Evolutionary conservation across 2,797 vertebrate genomes (phyloP).

Genomic region (Atherinosoma microstoma): DNA sequence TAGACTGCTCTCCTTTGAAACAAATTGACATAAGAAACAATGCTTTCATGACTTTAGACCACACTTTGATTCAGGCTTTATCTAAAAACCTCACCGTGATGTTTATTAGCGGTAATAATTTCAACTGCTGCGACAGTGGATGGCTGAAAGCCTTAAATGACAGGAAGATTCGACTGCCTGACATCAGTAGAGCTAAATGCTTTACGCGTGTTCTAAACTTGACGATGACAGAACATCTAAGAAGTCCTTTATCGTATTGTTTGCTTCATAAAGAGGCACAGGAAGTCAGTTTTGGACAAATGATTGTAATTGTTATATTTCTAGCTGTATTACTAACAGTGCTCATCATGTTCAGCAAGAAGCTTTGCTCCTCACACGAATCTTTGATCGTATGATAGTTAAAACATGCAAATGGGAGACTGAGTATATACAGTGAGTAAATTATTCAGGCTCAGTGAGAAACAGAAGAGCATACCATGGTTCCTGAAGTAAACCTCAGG

Average conservation of each 20-base stretch:
- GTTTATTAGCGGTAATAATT: constrained; percentile 73
- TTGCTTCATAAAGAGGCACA: constrained; percentile 30
- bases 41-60: constrained; percentile 65
- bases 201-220: constrained; percentile 32
- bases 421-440: neutral
- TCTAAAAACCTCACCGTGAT: constrained; percentile 54
- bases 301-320: constrained; percentile 65
- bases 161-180: constrained; percentile 56
- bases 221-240: constrained; percentile 52
- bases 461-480: neutral
- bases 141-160: constrained; percentile 69
- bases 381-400: constrained; percentile 50
- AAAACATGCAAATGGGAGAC: constrained; percentile 1
- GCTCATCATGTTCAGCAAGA: constrained; percentile 47
- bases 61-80: constrained; percentile 52
- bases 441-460: neutral
- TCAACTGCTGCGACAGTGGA: constrained; percentile 75
- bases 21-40: constrained; percentile 78
- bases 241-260: constrained; percentile 56
- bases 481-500: constrained; percentile 35
- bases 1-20: constrained; percentile 72
- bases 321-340: constrained; percentile 36
- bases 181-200: constrained; percentile 66
- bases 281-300: constrained; percentile 52
- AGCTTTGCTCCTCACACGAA: constrained; percentile 38